phyloP scores from a whole-genome alignment of 1,140 invertebrate species.

The Drosophila tristis region DNA sequence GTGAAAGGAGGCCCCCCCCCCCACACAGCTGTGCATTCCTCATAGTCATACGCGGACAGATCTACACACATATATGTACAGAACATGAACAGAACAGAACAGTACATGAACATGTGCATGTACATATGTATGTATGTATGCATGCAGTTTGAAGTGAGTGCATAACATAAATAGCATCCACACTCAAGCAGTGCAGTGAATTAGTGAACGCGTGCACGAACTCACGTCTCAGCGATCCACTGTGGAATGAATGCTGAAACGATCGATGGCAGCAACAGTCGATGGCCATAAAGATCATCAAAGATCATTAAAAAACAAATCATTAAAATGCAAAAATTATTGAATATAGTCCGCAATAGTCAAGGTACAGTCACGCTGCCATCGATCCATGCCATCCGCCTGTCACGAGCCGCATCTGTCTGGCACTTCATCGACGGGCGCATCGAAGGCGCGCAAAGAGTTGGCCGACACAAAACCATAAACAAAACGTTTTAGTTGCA shows the following conservation, averaged over 20 bases:
- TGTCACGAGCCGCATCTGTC: neutral
- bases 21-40: slow-evolving; percentile 7
- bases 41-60: neutral
- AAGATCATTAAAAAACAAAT: too few species aligned
- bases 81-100: too few species aligned
- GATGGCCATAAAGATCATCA: too few species aligned
- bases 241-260: too few species aligned
- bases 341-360: too few species aligned
- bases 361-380: too few species aligned
- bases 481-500: slow-evolving; percentile 36
- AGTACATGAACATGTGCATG: too few species aligned
- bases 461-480: slow-evolving; percentile 37
- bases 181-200: neutral
- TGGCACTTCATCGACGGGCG: neutral
- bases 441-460: neutral
- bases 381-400: neutral
- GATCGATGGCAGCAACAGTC: too few species aligned
- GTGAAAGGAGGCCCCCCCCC: neutral
- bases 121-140: too few species aligned
- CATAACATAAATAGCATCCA: slow-evolving; percentile 23
- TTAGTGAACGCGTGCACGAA: neutral
- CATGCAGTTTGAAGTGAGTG: slow-evolving; percentile 17
- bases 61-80: neutral
- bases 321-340: too few species aligned
- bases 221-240: too few species aligned